Evolutionary conservation across 2,888 invertebrate species (phyloP), one percentile per base, ranked within the genome.

Genomic region (Macrostomum cliftonense): DNA sequence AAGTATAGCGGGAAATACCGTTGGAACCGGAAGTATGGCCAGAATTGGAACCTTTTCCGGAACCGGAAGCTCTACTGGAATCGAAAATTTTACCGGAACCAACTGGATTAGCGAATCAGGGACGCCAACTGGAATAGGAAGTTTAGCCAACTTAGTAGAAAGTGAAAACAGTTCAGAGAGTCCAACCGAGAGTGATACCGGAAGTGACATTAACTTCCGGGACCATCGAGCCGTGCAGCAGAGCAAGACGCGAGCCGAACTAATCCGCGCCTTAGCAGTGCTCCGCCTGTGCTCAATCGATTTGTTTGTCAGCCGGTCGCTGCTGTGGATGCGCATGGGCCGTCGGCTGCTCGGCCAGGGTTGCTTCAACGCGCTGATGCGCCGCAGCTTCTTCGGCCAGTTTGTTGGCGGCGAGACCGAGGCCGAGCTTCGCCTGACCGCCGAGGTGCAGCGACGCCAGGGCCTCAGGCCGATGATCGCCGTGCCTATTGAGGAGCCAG

Each of bases 351-450:
- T 65, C 43, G 71, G 65, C 1, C 52, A 52, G 5, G 53, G 52
- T 16, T 47, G 60, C 46, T 62, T 63, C 50, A 57, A 59, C 7
- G 52, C 39, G 2, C 16, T 70, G 17, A 61, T 72, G 48, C 59
- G 61, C 16, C 62, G 62, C 16, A 69, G 71, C 4, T 58, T 73
- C 17, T 73, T 71, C 54, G 63, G 67, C 5, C 74, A 74, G 56
- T 74, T 73, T 61, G 71, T 74, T 36, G 72, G 68, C 5, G 72
- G 72, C n/a, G 67, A 68, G 17, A 62, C 55, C 11, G 49, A 55
- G 1, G 46, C 52, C 0, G 60, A 64, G 12, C 58, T 73, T 45
- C 47, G 52, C 12, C 39, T 42, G 9, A 63, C 61, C 0, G 61
- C 65, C 1, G 43, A 45, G 1, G 45, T 52, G n/a, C 53, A 71